A percentile compares a stretch with the other conserved stretches of the same genome.
phyloP scores from a whole-genome alignment of 2,888 invertebrate species.

The Apantesis nais region DNA sequence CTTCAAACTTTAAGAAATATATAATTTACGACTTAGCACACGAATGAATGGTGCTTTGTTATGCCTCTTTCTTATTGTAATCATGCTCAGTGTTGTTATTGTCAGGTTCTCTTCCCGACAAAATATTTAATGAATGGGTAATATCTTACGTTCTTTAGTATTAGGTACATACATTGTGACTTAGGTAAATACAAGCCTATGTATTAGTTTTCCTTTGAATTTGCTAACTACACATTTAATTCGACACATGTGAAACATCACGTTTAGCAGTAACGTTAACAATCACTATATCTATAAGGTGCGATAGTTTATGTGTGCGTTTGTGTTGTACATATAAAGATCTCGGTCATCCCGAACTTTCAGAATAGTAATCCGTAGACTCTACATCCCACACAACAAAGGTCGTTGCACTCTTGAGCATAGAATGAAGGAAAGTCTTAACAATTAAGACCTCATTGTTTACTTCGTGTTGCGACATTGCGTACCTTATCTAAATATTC shows the following conservation, averaged over 20 bases:
- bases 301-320: neutral
- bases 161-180: neutral
- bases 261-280: neutral
- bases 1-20: neutral
- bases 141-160: neutral
- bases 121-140: neutral
- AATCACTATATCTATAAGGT: neutral
- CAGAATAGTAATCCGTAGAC: slow-evolving; percentile 33
- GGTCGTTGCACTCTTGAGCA: slow-evolving; percentile 65
- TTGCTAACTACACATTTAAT: neutral
- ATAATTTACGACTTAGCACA: neutral
- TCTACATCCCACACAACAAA: slow-evolving; percentile 59
- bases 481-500: slow-evolving; percentile 58
- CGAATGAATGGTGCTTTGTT: neutral
- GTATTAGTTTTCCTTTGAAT: neutral
- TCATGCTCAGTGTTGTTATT: neutral
- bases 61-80: neutral
- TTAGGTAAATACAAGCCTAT: neutral
- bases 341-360: slow-evolving; percentile 4
- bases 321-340: neutral
- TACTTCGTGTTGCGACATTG: slow-evolving; percentile 71
- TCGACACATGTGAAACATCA: neutral
- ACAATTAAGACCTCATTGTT: slow-evolving; percentile 81
- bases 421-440: slow-evolving; percentile 66
- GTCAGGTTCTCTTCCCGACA: neutral